Conservation (phyloP, 2,888 invertebrate species). For the Tipula confusa region DNA sequence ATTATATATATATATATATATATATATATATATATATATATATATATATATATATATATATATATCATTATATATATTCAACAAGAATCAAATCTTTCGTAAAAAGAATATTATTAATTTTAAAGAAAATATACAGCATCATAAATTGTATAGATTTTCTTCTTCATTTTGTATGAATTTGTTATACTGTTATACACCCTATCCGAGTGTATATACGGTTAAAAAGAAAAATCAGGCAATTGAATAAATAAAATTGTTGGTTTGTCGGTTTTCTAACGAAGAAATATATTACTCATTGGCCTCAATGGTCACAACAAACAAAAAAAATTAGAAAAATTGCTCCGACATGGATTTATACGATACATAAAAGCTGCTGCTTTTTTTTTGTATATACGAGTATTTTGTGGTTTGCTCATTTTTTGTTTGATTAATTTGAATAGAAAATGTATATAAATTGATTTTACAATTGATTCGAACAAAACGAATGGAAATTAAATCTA, state of each 20-base stretch:
- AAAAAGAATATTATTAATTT: neutral
- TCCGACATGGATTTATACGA: neutral
- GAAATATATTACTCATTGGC: neutral
- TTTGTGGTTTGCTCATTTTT: neutral
- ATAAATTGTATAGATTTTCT: neutral
- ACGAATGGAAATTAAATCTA: neutral
- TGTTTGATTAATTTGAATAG: neutral
- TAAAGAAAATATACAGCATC: neutral
- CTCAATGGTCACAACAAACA: slow-evolving; percentile 14
- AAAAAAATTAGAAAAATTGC: too few species aligned
- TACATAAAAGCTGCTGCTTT: neutral
- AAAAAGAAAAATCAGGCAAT: neutral
- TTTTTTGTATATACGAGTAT: too few species aligned
- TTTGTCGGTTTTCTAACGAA: neutral
- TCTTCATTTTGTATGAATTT: neutral
- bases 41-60: too few species aligned
- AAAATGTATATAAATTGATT: neutral
- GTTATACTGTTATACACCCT: neutral
- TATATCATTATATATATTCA: neutral
- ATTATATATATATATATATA: too few species aligned
- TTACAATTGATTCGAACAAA: neutral
- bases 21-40: too few species aligned
- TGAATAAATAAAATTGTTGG: neutral
- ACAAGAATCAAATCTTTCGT: neutral
- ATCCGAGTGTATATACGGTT: neutral